Percentiles rank a stretch among this genome's conserved stretches.
phyloP scores from a whole-genome alignment of 2,888 invertebrate genomes.

The Idaea biselata region DNA sequence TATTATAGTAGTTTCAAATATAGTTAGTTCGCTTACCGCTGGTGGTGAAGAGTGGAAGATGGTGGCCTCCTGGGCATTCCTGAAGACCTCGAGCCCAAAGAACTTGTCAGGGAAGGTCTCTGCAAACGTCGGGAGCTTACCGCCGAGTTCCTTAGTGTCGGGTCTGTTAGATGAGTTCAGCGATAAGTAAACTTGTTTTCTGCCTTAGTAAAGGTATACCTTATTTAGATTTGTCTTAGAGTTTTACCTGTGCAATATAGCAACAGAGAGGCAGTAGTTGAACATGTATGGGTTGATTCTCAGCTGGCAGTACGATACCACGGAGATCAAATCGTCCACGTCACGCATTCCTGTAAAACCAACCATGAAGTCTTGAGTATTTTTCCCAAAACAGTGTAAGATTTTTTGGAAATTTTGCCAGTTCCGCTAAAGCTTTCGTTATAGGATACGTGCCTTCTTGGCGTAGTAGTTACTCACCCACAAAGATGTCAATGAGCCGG shows the following conservation, averaged over 20 bases:
- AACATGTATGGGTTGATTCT: constrained; percentile 88
- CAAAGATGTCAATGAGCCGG: constrained; percentile 84
- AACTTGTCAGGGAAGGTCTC: constrained; percentile 92
- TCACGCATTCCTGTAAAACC: constrained; percentile 82
- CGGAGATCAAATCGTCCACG: constrained; percentile 85
- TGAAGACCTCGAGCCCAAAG: constrained; percentile 86
- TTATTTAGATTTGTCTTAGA: too few species aligned
- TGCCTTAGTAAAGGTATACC: too few species aligned
- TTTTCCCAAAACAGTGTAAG: too few species aligned
- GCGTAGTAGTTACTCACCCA: constrained; percentile 65
- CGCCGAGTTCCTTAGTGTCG: constrained; percentile 81
- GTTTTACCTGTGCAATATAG: constrained; percentile 82
- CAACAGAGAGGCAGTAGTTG: constrained; percentile 87
- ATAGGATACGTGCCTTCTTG: too few species aligned
- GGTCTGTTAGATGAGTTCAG: constrained; percentile 37
- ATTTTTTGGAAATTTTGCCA: too few species aligned
- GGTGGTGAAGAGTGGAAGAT: constrained; percentile 76
- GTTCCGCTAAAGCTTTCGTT: too few species aligned
- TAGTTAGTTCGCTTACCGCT: constrained; percentile 76
- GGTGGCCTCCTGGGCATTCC: constrained; percentile 85
- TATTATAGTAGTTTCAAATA: too few species aligned
- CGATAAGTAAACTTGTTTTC: too few species aligned
- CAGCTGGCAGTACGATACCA: constrained; percentile 84
- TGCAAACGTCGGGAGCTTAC: constrained; percentile 86
- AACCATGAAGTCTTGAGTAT: not conserved